Evolutionary conservation across 2,888 invertebrate genomes (phyloP), one percentile per base, ranked within the genome.

Genomic region (Spodoptera picta): DNA sequence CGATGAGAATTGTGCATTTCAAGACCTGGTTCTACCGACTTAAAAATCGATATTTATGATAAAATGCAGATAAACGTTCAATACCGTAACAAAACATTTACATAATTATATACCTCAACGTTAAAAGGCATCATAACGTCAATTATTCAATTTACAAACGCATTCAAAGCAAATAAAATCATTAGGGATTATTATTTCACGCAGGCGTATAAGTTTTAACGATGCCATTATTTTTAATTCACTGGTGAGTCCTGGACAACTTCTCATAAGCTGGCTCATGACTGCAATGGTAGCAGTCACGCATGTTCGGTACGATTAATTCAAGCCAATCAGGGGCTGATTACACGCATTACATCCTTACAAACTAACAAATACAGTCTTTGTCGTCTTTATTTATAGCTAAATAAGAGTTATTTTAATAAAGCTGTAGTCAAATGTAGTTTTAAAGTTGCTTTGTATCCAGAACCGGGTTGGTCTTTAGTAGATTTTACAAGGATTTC

Each of bases 311-410:
- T 81, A 87, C 93, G 93, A 93, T 93, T 93, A 94, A 94, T 94
- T 93, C 93, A 90, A 92, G 89, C 93, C 94, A 94, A 94, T 94
- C 93, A 93, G 89, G 86, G 88, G 82, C 88, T 93, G 92, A 93
- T 94, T 93, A 93, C 92, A 93, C 92, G 93, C 92, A 92, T 93
- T 93, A 93, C 80, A 81, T 77, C 75, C 83, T 85, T 83, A 89
- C 91, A 86, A 88, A 87, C 70, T 86, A 84, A 85, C 65, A 69
- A 60, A 65, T 87, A 77, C 88, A 59, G 48, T 44, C 54, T 27
- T 48, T 48, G 55, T 64, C 55, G 58, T 46, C 82, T 75, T 83
- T 90, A 87, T 65, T 31, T 7, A 2, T 27, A 66, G 56, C 4
- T 23, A 1, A 27, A 72, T 87, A 90, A 81, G 73, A 82, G 58